phyloP scores from a whole-genome alignment of 2,797 vertebrate species.

The Macropus fuliginosus region DNA sequence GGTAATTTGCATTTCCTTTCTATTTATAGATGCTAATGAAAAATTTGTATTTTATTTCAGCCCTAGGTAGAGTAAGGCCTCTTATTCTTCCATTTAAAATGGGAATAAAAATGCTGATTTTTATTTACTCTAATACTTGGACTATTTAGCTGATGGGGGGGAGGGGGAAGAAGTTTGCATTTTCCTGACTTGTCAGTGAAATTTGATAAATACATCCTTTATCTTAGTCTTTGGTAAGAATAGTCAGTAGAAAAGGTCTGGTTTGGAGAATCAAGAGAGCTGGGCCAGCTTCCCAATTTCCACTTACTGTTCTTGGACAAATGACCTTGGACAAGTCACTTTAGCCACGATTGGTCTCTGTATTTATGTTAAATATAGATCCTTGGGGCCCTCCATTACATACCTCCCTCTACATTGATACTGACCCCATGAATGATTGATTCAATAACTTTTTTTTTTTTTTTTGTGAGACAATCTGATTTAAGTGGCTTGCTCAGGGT shows the following conservation, averaged over 20 bases:
- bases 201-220: not conserved
- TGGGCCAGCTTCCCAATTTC: not conserved
- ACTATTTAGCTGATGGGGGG: not conserved
- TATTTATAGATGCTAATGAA: not conserved
- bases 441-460: no score
- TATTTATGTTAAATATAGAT: not conserved
- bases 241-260: not conserved
- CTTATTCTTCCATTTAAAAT: not conserved
- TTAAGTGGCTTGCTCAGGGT: no score
- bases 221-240: not conserved
- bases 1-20: not conserved
- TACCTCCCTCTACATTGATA: not conserved
- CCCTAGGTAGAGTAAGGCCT: not conserved
- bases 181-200: no score
- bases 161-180: no score
- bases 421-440: not conserved
- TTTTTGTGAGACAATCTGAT: no score
- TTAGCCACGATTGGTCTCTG: not conserved
- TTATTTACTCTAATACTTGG: not conserved
- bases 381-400: not conserved
- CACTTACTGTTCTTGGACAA: not conserved
- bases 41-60: not conserved
- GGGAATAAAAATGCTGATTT: not conserved
- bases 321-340: not conserved
- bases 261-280: not conserved